A percentile compares a stretch with the other conserved stretches of the same genome.
Evolutionary conservation across 2,797 vertebrate species (phyloP).

Genomic region (Enteromius paludinosus): DNA sequence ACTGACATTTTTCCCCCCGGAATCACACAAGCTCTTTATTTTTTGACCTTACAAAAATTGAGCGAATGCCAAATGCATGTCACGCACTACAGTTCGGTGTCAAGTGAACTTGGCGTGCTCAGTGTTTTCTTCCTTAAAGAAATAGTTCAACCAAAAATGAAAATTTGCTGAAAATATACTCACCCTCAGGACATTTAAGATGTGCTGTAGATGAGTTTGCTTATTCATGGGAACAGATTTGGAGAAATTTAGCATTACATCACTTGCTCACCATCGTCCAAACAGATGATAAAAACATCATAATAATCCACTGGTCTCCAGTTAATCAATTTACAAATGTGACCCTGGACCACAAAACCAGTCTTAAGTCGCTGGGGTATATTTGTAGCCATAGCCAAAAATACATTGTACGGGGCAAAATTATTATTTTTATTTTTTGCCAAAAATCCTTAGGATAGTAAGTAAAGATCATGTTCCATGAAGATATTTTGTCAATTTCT

Average conservation of each 20-base stretch:
- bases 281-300: too few relatives aligned
- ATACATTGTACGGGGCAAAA: too few relatives aligned
- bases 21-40: neutral
- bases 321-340: too few relatives aligned
- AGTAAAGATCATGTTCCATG: too few relatives aligned
- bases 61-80: slow-evolving; percentile 14
- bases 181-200: neutral
- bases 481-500: too few relatives aligned
- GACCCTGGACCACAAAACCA: too few relatives aligned
- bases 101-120: neutral
- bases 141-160: neutral
- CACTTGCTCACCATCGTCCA: neutral
- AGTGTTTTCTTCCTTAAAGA: neutral
- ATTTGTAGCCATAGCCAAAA: too few relatives aligned
- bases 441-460: too few relatives aligned
- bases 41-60: slow-evolving; percentile 11
- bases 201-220: neutral
- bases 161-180: neutral
- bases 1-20: neutral
- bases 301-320: too few relatives aligned
- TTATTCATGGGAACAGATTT: neutral
- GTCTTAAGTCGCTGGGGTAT: too few relatives aligned
- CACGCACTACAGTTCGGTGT: slow-evolving; percentile 25
- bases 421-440: too few relatives aligned
- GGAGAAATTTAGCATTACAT: neutral